These are phyloP conservation scores for Acanthiza pusilla DNA, from an alignment of 2,797 vertebrate species.

Conservation along the genomic window DNA sequence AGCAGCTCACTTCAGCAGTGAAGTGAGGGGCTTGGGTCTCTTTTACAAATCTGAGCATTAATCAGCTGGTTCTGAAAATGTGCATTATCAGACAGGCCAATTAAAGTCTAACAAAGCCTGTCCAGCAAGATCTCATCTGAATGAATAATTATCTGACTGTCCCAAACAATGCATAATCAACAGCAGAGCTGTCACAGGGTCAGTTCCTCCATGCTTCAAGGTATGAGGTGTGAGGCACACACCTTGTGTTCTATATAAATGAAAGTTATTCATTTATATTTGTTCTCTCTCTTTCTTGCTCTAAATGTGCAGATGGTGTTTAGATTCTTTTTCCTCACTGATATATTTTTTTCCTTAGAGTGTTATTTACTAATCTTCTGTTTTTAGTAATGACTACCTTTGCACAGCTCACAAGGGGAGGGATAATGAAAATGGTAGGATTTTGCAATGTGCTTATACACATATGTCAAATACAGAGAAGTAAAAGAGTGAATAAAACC, in stretches of 20 bases:
- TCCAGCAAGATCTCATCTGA: not conserved
- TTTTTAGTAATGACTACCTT: not conserved
- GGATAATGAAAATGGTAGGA: not conserved
- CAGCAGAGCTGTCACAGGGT: rapidly evolving
- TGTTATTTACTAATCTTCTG: not conserved
- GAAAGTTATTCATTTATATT: not conserved
- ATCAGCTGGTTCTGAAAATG: not conserved
- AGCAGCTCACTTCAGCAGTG: not conserved
- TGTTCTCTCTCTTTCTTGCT: not conserved
- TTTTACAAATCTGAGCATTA: not conserved
- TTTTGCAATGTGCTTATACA: not conserved
- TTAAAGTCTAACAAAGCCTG: not conserved
- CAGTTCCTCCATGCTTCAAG: not conserved
- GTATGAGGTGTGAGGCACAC: not conserved
- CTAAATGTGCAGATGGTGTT: not conserved
- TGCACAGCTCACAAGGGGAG: not conserved
- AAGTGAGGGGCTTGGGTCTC: not conserved
- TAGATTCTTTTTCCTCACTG: not conserved
- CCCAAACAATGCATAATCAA: not conserved
- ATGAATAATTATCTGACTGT: not conserved
- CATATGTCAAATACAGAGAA: not conserved
- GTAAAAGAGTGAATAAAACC: not conserved
- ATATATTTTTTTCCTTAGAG: not conserved
- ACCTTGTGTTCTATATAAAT: not conserved
- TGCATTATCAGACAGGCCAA: not conserved